phyloP scores from a whole-genome alignment of 2,888 invertebrate species.

The Phorcus lineatus region DNA sequence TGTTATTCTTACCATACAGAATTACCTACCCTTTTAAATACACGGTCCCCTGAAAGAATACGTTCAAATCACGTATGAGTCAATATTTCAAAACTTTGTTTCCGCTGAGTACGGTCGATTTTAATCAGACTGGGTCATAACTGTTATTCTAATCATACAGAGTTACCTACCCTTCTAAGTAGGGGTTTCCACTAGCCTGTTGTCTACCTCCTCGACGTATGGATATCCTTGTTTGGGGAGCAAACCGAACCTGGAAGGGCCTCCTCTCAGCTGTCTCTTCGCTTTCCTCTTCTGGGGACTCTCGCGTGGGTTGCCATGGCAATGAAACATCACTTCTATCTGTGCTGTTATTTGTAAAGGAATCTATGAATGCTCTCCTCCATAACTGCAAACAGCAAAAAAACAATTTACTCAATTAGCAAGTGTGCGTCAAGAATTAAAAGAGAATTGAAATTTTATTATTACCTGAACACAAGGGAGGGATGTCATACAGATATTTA shows the following conservation, averaged over 20 bases:
- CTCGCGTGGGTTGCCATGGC: slow-evolving; percentile 39
- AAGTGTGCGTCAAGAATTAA: background rate
- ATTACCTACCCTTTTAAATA: no score
- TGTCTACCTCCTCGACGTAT: slow-evolving; percentile 33
- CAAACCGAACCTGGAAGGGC: slow-evolving; percentile 28
- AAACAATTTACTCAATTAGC: background rate
- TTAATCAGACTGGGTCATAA: no score
- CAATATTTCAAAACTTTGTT: no score
- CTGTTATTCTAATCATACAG: no score
- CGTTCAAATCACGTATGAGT: no score
- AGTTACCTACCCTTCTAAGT: slow-evolving; percentile 32
- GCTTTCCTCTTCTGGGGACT: slow-evolving; percentile 44
- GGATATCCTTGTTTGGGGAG: slow-evolving; percentile 38
- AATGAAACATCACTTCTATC: slow-evolving; percentile 38
- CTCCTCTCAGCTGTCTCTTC: background rate
- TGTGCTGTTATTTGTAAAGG: slow-evolving; percentile 24
- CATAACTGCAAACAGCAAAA: slow-evolving; percentile 50
- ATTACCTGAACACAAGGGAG: no score
- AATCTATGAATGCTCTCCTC: slow-evolving; percentile 59
- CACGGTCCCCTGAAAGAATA: no score
- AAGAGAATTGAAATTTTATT: no score
- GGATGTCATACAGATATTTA: no score
- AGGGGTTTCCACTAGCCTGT: slow-evolving; percentile 28
- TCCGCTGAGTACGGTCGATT: no score
- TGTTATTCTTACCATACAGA: no score